These are phyloP conservation scores for Varanus komodoensis DNA, from an alignment of 2,113 vertebrate species.

Conservation along the genomic window DNA sequence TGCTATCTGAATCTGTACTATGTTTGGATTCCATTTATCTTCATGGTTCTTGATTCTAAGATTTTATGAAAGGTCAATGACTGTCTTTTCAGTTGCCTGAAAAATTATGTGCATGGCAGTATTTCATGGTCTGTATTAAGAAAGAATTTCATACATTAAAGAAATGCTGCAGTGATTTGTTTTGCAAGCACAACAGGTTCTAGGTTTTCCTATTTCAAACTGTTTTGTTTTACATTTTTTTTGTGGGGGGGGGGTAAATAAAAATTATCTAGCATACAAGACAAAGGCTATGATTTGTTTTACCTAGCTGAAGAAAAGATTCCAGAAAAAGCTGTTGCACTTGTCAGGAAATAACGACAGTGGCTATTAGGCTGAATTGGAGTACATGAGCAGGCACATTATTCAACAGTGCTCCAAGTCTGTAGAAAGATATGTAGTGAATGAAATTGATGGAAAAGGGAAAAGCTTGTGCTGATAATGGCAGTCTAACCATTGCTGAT, in stretches of 20 bases:
- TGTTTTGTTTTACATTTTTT: not conserved
- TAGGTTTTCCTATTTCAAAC: not conserved
- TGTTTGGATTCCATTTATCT: not conserved
- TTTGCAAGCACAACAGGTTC: not conserved
- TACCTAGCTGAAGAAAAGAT: conserved; percentile 37
- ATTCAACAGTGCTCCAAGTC: conserved; percentile 60
- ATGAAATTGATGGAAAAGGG: conserved; percentile 52
- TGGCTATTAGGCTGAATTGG: conserved; percentile 59
- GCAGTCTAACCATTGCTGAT: conserved; percentile 37
- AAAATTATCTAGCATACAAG: conserved; percentile 7
- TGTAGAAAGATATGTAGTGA: conserved; percentile 48
- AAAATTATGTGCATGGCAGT: not conserved
- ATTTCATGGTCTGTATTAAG: not conserved
- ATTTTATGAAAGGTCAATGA: not conserved
- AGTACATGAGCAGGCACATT: conserved; percentile 60
- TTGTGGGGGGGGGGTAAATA: not conserved
- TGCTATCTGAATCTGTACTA: not conserved
- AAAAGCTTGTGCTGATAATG: conserved; percentile 60
- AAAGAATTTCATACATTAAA: not conserved
- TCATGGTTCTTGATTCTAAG: conserved; percentile 24
- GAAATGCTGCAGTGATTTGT: not conserved
- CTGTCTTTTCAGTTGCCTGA: not conserved
- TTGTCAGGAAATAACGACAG: conserved; percentile 61
- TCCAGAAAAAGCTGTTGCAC: conserved; percentile 58
- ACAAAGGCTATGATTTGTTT: conserved; percentile 23